These are phyloP conservation scores for Pseudochirops corinnae DNA, from an alignment of 2,797 vertebrate genomes.

Conservation along the genomic window DNA sequence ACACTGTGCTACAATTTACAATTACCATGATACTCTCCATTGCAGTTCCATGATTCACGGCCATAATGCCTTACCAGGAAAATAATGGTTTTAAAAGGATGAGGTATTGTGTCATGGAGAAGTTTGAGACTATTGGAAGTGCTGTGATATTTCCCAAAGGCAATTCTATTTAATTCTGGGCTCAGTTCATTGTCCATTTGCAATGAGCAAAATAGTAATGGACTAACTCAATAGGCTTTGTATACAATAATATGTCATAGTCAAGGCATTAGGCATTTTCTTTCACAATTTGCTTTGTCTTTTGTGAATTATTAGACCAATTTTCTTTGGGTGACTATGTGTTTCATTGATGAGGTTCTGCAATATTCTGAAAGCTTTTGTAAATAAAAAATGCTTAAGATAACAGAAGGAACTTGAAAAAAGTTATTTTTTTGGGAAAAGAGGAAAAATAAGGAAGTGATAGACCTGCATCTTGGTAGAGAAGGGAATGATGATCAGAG, in stretches of 20 bases:
- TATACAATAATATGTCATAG: neutral
- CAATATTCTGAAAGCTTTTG: neutral
- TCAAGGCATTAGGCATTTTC: neutral
- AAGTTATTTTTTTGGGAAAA: neutral
- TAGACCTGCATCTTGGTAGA: neutral
- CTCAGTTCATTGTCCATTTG: neutral
- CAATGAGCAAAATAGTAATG: neutral
- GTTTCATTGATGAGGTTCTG: neutral
- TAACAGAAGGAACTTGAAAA: neutral
- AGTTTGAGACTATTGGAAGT: neutral
- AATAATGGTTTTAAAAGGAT: neutral
- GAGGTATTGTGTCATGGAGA: neutral
- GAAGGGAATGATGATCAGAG: neutral
- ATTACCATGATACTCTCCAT: neutral
- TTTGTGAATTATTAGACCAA: neutral
- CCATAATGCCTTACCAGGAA: neutral
- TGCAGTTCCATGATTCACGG: neutral
- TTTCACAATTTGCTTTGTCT: neutral
- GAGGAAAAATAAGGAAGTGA: neutral
- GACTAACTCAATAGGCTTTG: neutral
- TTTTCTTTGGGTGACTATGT: neutral
- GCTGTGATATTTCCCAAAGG: neutral
- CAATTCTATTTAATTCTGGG: neutral
- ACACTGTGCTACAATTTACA: neutral
- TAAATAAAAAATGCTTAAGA: neutral